Evolutionary conservation across 2,113 vertebrate genomes (phyloP).

Genomic region (Azemiops feae): DNA sequence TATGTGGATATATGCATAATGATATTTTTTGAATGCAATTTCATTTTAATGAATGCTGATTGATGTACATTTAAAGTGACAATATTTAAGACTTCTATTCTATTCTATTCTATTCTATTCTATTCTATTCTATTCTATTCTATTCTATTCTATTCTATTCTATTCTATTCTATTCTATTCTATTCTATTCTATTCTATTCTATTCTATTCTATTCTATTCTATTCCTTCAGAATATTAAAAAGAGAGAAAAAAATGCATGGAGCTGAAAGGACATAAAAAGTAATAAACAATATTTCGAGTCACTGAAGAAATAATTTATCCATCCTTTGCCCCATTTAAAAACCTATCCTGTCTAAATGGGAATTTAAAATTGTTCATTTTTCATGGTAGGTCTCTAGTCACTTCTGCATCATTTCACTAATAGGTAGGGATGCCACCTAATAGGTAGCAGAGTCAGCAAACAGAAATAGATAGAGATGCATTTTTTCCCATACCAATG

Average conservation of each 20-base stretch:
- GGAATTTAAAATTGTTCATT: not conserved
- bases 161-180: no score
- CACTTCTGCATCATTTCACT: not conserved
- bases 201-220: no score
- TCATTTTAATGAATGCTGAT: no score
- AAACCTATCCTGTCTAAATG: not conserved
- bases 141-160: no score
- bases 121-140: no score
- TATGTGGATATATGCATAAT: no score
- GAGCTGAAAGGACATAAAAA: not conserved
- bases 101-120: no score
- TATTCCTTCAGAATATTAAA: not conserved
- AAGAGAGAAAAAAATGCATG: not conserved
- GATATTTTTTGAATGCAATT: no score
- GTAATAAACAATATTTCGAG: not conserved
- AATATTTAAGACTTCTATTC: no score
- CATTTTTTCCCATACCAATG: not conserved
- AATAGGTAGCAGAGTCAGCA: not conserved
- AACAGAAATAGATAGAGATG: not conserved
- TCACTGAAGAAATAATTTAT: not conserved
- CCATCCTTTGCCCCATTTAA: not conserved
- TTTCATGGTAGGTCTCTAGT: not conserved
- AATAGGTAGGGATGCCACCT: not conserved
- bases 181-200: no score
- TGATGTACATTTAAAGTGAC: no score